These are phyloP conservation scores for Diorhabda carinulata DNA, from an alignment of 1,140 invertebrate species.

Conservation along the genomic window DNA sequence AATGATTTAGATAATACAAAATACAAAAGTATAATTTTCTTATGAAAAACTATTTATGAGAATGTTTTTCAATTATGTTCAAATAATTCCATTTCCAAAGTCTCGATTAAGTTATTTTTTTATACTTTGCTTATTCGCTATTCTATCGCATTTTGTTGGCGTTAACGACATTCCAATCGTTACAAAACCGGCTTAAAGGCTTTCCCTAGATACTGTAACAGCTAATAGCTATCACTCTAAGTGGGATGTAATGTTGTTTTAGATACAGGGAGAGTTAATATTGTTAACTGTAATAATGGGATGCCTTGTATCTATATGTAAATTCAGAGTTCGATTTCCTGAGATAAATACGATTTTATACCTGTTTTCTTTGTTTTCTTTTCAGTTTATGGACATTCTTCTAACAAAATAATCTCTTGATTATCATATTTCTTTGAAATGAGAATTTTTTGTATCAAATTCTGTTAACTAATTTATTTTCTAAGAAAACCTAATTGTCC, in stretches of 20 bases:
- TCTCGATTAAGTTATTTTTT: background rate
- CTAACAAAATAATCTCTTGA: no score
- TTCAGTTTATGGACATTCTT: no score
- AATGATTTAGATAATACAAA: no score
- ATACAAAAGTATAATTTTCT: no score
- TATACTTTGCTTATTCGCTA: background rate
- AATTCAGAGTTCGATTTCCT: background rate
- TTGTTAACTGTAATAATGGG: slow-evolving; percentile 14
- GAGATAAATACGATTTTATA: background rate
- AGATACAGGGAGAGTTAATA: slow-evolving; percentile 19
- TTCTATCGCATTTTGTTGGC: background rate
- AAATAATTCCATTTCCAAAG: no score
- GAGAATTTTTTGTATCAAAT: no score
- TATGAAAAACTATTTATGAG: no score
- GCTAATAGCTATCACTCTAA: slow-evolving; percentile 10
- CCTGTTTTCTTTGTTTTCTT: background rate
- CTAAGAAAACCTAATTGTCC: no score
- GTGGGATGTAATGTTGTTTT: slow-evolving; percentile 23
- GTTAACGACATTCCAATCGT: slow-evolving; percentile 2
- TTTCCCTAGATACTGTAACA: slow-evolving; percentile 1
- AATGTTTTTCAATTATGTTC: no score
- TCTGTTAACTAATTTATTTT: no score
- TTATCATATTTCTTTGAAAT: no score
- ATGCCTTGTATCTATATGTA: background rate
- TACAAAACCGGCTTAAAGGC: slow-evolving; percentile 1